Conservation (phyloP, 2,113 vertebrate species). For the Alouatta palliata region DNA sequence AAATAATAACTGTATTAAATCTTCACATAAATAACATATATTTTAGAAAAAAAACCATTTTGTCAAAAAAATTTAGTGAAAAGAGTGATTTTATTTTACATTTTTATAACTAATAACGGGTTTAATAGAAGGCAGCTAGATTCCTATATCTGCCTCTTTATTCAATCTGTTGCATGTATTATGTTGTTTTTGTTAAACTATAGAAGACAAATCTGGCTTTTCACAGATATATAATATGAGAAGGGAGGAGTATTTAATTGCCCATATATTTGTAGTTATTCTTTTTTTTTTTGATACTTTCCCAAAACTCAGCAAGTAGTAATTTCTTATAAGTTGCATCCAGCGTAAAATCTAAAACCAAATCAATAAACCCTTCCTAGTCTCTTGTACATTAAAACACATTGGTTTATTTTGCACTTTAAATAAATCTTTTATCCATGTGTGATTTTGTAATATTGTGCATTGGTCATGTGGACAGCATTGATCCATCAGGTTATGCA, state of each 20-base stretch:
- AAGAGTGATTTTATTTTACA: not conserved
- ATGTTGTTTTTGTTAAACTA: constrained; percentile 9
- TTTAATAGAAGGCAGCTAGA: not conserved
- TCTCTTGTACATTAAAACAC: not conserved
- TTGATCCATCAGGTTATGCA: not conserved
- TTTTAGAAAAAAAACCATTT: not conserved
- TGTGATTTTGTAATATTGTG: constrained; percentile 18
- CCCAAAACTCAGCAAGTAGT: constrained; percentile 6
- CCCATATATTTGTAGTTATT: constrained; percentile 13
- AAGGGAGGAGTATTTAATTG: not conserved
- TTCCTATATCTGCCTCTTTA: not conserved
- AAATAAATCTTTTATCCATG: not conserved
- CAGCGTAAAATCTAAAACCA: constrained; percentile 28
- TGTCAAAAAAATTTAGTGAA: not conserved
- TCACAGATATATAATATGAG: not conserved
- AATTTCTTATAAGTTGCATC: not conserved
- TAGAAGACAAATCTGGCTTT: not conserved
- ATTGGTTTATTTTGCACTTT: constrained; percentile 29
- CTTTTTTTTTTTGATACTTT: constrained; percentile 43
- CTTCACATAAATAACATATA: not conserved
- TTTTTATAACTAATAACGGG: not conserved
- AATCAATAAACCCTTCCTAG: constrained; percentile 10
- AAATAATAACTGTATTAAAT: not conserved
- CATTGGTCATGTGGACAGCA: constrained; percentile 21
- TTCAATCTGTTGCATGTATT: not conserved